A percentile compares a stretch with the other conserved stretches of the same genome.
These are phyloP conservation scores for Tachyglossus aculeatus DNA, from an alignment of 2,797 vertebrate species.

Conservation along the genomic window DNA sequence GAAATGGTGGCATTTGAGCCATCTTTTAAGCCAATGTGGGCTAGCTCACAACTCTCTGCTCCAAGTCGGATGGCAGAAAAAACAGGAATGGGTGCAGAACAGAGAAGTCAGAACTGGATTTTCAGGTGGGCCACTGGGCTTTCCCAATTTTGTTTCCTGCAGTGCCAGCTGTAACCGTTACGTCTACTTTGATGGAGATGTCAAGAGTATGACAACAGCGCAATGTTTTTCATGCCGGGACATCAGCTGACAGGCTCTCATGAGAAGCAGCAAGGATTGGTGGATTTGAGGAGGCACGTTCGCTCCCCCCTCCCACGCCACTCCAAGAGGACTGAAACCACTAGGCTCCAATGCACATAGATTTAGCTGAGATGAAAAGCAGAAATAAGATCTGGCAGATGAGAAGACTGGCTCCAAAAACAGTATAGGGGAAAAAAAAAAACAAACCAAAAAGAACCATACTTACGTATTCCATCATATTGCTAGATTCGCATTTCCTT, in stretches of 20 bases:
- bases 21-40: too few relatives aligned
- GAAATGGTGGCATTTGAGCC: too few relatives aligned
- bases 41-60: too few relatives aligned
- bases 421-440: background rate
- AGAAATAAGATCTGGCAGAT: background rate
- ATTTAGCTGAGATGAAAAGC: constrained; percentile 16
- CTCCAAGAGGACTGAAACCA: constrained; percentile 12
- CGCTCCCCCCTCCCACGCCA: background rate
- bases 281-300: constrained; percentile 30
- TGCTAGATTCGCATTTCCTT: constrained; percentile 99
- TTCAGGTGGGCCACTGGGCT: background rate
- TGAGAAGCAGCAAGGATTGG: constrained; percentile 3
- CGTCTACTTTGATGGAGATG: background rate
- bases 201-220: background rate
- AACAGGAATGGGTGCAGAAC: constrained; percentile 1
- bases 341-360: constrained; percentile 1
- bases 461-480: constrained; percentile 99
- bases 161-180: background rate
- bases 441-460: constrained; percentile 30
- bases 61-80: constrained; percentile 16
- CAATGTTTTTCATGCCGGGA: background rate
- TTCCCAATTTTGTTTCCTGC: background rate
- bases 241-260: background rate
- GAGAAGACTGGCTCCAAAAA: background rate
- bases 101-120: constrained; percentile 6